A percentile compares a stretch with the other conserved stretches of the same genome.
phyloP scores from a whole-genome alignment of 2,888 invertebrate species.

The Lapara coniferarum region DNA sequence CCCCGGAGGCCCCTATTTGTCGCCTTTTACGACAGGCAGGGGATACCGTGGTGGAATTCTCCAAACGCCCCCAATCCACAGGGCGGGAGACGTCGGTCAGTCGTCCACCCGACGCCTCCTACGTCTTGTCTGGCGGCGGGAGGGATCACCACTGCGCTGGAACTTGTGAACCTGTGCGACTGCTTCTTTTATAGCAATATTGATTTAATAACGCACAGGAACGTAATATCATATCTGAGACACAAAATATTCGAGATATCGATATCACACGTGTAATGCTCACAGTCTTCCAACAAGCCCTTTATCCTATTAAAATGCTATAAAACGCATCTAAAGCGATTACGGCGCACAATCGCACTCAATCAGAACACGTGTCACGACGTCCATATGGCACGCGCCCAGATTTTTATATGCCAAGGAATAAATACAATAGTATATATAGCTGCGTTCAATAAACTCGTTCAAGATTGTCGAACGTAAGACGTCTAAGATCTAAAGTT shows the following conservation, averaged over 20 bases:
- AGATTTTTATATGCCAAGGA: constrained; percentile 19
- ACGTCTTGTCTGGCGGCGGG: too few species aligned
- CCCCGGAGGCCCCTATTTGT: too few species aligned
- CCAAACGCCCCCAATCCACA: too few species aligned
- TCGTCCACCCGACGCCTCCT: too few species aligned
- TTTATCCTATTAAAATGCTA: not conserved
- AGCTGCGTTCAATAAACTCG: constrained; percentile 22
- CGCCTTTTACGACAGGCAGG: too few species aligned
- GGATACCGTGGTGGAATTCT: too few species aligned
- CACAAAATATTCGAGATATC: not conserved
- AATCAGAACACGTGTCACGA: constrained; percentile 2
- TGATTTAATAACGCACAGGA: too few species aligned
- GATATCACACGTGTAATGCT: not conserved
- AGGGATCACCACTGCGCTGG: too few species aligned
- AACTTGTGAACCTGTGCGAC: too few species aligned
- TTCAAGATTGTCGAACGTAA: not conserved
- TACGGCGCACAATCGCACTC: not conserved
- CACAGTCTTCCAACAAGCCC: not conserved
- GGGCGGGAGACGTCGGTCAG: too few species aligned
- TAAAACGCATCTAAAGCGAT: not conserved
- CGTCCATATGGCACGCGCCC: not conserved
- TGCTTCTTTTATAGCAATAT: too few species aligned
- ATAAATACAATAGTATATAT: constrained; percentile 24
- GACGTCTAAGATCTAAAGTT: not conserved
- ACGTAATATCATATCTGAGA: not conserved